Evolutionary conservation across 2,113 vertebrate species (phyloP).

Genomic region (Corvus moneduloides): DNA sequence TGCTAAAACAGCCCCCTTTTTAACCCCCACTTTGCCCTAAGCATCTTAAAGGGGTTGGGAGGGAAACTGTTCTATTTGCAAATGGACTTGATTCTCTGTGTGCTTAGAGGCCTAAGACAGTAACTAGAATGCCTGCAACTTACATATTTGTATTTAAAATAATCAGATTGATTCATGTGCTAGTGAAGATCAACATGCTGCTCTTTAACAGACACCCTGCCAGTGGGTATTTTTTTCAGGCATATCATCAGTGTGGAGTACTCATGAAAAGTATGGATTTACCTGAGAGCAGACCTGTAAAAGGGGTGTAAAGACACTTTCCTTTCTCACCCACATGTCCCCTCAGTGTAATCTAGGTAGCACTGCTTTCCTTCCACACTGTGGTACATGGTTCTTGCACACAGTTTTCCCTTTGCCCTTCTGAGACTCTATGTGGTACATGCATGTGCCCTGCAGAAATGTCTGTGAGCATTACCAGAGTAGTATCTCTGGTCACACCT

Average conservation of each 20-base stretch:
- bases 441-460: background rate
- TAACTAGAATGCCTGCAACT: background rate
- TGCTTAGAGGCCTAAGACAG: background rate
- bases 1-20: background rate
- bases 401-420: background rate
- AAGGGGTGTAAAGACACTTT: background rate
- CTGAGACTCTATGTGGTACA: background rate
- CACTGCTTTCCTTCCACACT: background rate
- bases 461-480: background rate
- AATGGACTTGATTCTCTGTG: background rate
- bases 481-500: background rate
- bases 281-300: background rate
- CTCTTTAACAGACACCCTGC: background rate
- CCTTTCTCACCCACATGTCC: accelerated
- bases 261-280: background rate
- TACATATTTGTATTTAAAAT: background rate
- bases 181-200: background rate
- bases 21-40: background rate
- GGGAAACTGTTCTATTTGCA: background rate
- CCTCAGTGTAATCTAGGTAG: background rate
- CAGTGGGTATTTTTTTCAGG: background rate
- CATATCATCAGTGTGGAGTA: background rate
- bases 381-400: background rate
- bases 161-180: background rate
- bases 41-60: background rate